Evolutionary conservation across 2,797 vertebrate genomes (phyloP).

Genomic region (Perodicticus potto): DNA sequence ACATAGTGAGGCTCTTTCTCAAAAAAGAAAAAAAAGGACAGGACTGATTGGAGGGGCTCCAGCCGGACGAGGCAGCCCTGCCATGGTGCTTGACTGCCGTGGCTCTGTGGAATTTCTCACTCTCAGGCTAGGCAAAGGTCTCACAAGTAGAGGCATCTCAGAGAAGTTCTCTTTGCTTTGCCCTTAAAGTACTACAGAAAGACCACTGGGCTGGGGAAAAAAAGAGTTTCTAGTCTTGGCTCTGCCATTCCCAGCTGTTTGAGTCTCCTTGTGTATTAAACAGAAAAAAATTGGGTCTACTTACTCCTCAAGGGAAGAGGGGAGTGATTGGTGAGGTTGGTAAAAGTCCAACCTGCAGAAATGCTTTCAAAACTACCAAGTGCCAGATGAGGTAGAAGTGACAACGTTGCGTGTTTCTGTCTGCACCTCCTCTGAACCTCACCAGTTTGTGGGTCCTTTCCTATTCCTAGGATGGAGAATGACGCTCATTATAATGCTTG

Average conservation of each 20-base stretch:
- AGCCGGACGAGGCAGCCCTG: fast-evolving
- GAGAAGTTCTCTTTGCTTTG: neutral
- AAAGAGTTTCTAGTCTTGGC: neutral
- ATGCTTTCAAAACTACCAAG: neutral
- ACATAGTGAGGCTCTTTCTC: too few species aligned
- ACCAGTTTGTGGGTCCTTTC: neutral
- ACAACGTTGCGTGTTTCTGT: neutral
- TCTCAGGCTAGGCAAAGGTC: neutral
- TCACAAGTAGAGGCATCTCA: neutral
- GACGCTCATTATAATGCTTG: neutral
- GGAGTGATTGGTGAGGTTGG: neutral
- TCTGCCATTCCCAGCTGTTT: neutral
- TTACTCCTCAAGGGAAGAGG: neutral
- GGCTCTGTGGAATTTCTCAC: neutral
- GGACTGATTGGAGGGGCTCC: neutral
- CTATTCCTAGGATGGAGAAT: fast-evolving
- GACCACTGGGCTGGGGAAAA: fast-evolving
- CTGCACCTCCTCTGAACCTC: neutral
- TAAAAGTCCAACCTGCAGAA: neutral
- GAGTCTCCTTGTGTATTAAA: neutral
- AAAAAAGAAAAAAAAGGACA: neutral
- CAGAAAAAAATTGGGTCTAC: too few species aligned
- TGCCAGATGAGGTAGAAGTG: fast-evolving
- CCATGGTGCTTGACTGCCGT: neutral
- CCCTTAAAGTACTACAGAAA: too few species aligned